Percentiles rank a stretch among this genome's conserved stretches.
These are phyloP conservation scores for Sitophilus oryzae DNA, from an alignment of 1,140 invertebrate genomes.

Conservation along the genomic window DNA sequence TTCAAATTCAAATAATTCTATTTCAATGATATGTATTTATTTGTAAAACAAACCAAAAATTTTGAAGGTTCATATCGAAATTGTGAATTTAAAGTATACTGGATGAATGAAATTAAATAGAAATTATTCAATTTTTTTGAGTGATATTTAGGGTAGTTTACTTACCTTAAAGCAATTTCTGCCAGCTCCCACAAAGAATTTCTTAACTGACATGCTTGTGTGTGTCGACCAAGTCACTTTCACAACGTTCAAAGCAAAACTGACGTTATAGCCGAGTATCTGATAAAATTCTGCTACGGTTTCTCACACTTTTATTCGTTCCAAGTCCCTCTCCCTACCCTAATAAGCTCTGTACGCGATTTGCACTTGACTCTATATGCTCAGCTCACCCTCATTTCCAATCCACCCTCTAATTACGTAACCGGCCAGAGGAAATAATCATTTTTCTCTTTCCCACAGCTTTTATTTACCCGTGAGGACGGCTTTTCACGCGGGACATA, in stretches of 20 bases:
- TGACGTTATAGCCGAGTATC: neutral
- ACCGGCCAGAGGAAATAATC: slow-evolving; percentile 31
- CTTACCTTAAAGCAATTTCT: slow-evolving; percentile 35
- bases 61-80: no score
- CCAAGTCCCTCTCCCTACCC: slow-evolving; percentile 22
- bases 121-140: neutral
- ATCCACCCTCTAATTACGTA: slow-evolving; percentile 36
- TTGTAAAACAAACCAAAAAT: no score
- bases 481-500: neutral
- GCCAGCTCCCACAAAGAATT: slow-evolving; percentile 29
- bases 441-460: slow-evolving; percentile 30
- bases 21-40: no score
- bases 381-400: slow-evolving; percentile 24
- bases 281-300: neutral
- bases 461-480: neutral
- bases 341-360: slow-evolving; percentile 10
- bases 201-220: slow-evolving; percentile 30
- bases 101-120: no score
- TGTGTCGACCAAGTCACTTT: neutral
- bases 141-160: slow-evolving; percentile 5
- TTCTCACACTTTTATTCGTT: slow-evolving; percentile 1
- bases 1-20: no score
- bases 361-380: slow-evolving; percentile 33
- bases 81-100: no score
- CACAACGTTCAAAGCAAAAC: neutral